phyloP scores from a whole-genome alignment of 2,888 invertebrate species.

The Pseudococcus longispinus region DNA sequence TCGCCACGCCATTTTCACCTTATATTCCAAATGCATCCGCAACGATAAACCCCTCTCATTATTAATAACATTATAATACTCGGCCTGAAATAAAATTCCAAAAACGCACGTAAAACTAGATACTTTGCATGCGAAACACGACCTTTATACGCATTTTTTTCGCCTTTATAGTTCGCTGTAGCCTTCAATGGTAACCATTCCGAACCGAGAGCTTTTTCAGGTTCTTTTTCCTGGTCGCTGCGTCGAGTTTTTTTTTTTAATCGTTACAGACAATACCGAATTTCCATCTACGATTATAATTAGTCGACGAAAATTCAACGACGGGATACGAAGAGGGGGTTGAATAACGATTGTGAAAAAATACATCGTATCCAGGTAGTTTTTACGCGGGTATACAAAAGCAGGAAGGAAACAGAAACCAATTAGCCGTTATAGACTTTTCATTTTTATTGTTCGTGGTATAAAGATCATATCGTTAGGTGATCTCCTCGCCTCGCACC shows the following conservation, averaged over 20 bases:
- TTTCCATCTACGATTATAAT: slow-evolving; percentile 2
- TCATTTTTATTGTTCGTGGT: not conserved
- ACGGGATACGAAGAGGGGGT: not conserved
- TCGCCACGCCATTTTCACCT: slow-evolving; percentile 15
- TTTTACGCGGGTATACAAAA: not conserved
- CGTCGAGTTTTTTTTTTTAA: not conserved
- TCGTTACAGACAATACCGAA: slow-evolving; percentile 27
- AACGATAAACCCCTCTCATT: not conserved
- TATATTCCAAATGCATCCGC: slow-evolving; percentile 9
- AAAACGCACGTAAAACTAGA: slow-evolving; percentile 24
- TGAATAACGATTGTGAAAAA: not conserved
- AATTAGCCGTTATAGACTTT: not conserved
- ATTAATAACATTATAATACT: slow-evolving; percentile 29
- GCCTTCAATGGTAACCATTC: not conserved
- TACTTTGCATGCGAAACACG: slow-evolving; percentile 41
- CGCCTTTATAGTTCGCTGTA: not conserved
- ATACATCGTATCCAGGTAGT: not conserved
- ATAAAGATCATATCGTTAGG: not conserved
- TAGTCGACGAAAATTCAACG: slow-evolving; percentile 36
- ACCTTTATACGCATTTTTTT: not conserved
- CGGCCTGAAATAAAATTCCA: slow-evolving; percentile 25
- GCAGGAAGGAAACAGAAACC: slow-evolving; percentile 15
- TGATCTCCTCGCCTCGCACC: not conserved
- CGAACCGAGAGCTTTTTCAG: not conserved
- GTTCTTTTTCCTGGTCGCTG: not conserved